Evolutionary conservation across 2,888 invertebrate species (phyloP).

Genomic region (Microctonus aethiopoides): DNA sequence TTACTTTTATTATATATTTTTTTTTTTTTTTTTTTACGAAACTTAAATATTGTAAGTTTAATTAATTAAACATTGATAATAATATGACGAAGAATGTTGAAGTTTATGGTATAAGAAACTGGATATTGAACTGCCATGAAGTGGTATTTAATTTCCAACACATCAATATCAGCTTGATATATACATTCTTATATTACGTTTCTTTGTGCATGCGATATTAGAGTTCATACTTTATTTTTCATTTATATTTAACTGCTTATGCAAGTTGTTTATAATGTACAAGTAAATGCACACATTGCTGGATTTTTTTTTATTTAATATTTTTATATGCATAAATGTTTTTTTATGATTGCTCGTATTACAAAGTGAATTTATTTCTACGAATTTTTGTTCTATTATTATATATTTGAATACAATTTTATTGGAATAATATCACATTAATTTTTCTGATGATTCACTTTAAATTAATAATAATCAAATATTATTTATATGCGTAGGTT

Average conservation of each 20-base stretch:
- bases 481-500: background rate
- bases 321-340: no score
- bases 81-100: background rate
- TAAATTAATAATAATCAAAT: background rate
- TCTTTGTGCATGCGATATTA: background rate
- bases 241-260: background rate
- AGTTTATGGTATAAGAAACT: background rate
- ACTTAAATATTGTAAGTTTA: no score
- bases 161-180: background rate
- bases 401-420: background rate
- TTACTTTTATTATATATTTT: no score
- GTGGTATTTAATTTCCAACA: background rate
- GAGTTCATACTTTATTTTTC: background rate
- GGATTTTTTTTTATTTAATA: background rate
- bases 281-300: no score
- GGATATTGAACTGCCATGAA: background rate
- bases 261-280: background rate
- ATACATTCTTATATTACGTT: background rate
- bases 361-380: background rate
- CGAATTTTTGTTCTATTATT: background rate
- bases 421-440: background rate
- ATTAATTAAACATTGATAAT: no score
- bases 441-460: background rate
- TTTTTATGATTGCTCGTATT: no score
- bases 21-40: no score